Evolutionary conservation across 2,888 invertebrate genomes (phyloP).

Genomic region (Galeruca laticollis): DNA sequence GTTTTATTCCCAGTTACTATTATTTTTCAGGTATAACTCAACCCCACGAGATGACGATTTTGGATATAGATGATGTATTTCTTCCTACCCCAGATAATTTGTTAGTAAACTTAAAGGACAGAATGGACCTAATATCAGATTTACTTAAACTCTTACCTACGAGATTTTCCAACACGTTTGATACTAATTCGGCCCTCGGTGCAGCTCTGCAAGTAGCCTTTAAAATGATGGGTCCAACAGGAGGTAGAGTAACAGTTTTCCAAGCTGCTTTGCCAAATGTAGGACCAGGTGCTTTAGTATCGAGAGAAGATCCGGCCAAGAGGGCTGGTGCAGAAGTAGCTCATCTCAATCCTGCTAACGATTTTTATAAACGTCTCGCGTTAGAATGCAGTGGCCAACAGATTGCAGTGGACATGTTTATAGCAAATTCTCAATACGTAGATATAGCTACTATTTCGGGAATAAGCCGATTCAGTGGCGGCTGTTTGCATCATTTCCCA

Average conservation of each 20-base stretch:
- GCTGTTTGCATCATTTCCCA: conserved; percentile 92
- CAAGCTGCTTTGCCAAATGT: conserved; percentile 88
- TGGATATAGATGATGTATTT: conserved; percentile 95
- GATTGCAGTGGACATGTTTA: conserved; percentile 94
- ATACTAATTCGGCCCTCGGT: conserved; percentile 88
- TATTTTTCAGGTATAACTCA: conserved; percentile 72
- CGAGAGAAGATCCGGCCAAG: conserved; percentile 90
- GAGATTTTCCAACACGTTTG: conserved; percentile 73
- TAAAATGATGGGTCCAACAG: conserved; percentile 92
- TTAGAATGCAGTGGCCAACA: conserved; percentile 97
- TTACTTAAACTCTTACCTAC: conserved; percentile 83
- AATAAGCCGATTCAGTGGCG: conserved; percentile 91
- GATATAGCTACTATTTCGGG: conserved; percentile 95
- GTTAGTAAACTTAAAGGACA: conserved; percentile 90
- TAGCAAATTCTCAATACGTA: conserved; percentile 92
- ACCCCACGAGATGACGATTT: conserved; percentile 89
- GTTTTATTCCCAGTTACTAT: neutral
- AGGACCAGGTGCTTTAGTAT: conserved; percentile 89
- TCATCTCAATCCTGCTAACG: conserved; percentile 93
- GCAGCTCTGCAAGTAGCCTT: conserved; percentile 93
- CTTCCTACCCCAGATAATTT: conserved; percentile 94
- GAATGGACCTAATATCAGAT: conserved; percentile 81
- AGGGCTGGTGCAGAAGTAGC: conserved; percentile 85
- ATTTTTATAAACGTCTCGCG: conserved; percentile 97
- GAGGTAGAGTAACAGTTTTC: conserved; percentile 95